These are phyloP conservation scores for Karalla daura DNA, from an alignment of 2,797 vertebrate species.

Conservation along the genomic window DNA sequence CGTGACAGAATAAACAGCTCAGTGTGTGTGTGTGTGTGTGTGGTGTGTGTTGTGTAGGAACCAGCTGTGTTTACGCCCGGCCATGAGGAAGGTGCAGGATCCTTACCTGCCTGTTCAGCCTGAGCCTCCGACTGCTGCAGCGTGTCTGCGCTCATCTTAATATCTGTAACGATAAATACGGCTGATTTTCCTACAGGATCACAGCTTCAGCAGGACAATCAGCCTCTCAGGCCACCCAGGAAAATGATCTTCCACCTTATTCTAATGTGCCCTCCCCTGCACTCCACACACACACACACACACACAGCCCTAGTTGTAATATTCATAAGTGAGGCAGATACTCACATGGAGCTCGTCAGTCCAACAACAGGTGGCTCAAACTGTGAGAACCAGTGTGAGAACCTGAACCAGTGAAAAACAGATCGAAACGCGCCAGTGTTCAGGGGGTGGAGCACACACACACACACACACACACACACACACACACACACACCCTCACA, in stretches of 20 bases:
- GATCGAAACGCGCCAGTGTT: neutral
- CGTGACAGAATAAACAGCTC: conserved; percentile 8
- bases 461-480: conserved; percentile 35
- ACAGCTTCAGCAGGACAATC: conserved; percentile 84
- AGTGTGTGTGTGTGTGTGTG: neutral
- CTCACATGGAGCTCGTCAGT: conserved; percentile 58
- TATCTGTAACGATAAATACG: conserved; percentile 92
- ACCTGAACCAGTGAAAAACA: neutral
- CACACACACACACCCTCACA: no score
- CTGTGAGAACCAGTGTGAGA: no score
- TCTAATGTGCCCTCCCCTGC: conserved; percentile 89
- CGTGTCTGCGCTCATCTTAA: conserved; percentile 95
- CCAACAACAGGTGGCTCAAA: no score
- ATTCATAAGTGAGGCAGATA: conserved; percentile 86
- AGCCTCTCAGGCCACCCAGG: conserved; percentile 82
- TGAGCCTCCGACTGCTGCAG: conserved; percentile 88
- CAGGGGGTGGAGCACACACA: neutral
- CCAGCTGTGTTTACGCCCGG: neutral
- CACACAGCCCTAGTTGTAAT: conserved; percentile 84
- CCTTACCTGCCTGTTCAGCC: conserved; percentile 91
- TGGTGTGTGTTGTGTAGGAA: conserved; percentile 10
- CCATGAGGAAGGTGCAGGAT: conserved; percentile 18
- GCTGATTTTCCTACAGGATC: conserved; percentile 93
- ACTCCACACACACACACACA: conserved; percentile 86
- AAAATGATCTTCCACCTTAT: conserved; percentile 91